Evolutionary conservation across 2,888 invertebrate genomes (phyloP).

Genomic region (Papilio demoleus): DNA sequence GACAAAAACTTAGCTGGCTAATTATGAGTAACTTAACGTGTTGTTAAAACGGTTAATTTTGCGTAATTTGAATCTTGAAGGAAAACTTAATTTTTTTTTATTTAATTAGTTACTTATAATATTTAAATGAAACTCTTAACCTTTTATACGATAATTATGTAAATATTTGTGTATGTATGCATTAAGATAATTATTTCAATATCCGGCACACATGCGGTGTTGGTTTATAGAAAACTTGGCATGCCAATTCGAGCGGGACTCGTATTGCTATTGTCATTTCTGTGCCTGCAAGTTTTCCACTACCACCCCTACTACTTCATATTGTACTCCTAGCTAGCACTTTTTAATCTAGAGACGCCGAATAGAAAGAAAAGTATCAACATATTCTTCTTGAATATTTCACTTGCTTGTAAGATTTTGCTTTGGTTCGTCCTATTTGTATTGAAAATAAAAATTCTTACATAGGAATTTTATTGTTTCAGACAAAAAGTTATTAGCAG

Average conservation of each 20-base stretch:
- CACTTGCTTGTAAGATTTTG: slow-evolving; percentile 21
- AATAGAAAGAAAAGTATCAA: slow-evolving; percentile 36
- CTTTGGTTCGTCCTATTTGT: slow-evolving; percentile 26
- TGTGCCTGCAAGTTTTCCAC: slow-evolving; percentile 29
- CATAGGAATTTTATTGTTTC: neutral
- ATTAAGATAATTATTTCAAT: slow-evolving; percentile 2
- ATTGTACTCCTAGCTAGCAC: slow-evolving; percentile 33
- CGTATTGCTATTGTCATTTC: slow-evolving; percentile 36
- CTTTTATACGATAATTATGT: neutral
- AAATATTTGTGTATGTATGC: neutral
- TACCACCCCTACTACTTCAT: slow-evolving; percentile 27
- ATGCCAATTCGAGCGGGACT: slow-evolving; percentile 21
- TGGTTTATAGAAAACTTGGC: slow-evolving; percentile 19
- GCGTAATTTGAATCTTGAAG: neutral
- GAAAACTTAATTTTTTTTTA: neutral
- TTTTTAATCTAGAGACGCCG: slow-evolving; percentile 38
- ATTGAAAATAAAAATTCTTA: slow-evolving; percentile 11
- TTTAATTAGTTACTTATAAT: no score
- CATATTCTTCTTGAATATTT: slow-evolving; percentile 30
- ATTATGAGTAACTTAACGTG: neutral
- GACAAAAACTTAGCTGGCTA: neutral
- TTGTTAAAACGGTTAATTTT: neutral
- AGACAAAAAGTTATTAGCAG: neutral
- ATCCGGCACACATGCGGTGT: neutral
- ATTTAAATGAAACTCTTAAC: no score